phyloP scores from a whole-genome alignment of 2,888 invertebrate genomes.

The Zootermopsis nevadensis region DNA sequence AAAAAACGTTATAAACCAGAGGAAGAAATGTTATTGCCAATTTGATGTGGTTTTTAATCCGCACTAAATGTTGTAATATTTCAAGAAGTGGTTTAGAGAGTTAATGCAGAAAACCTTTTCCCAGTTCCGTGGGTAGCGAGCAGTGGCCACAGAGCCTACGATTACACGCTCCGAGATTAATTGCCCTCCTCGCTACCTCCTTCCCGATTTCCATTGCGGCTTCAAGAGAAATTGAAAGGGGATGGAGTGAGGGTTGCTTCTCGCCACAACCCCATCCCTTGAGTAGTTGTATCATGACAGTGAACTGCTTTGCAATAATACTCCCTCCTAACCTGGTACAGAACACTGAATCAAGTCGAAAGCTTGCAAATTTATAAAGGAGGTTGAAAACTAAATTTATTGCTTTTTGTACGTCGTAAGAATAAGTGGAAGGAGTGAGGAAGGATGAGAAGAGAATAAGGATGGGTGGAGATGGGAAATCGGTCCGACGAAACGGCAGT shows the following conservation, averaged over 20 bases:
- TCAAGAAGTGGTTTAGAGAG: background rate
- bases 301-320: background rate
- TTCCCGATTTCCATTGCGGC: conserved; percentile 4
- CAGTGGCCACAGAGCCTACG: background rate
- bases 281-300: background rate
- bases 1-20: background rate
- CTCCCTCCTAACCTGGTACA: background rate
- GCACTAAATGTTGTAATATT: background rate
- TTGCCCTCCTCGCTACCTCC: background rate
- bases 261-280: background rate
- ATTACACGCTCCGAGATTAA: background rate
- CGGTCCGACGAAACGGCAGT: conserved; percentile 5
- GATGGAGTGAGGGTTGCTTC: background rate
- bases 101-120: background rate
- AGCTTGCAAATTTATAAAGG: background rate
- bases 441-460: conserved; percentile 2
- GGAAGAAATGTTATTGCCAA: background rate
- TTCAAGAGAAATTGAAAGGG: background rate
- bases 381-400: conserved; percentile 1
- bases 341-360: background rate
- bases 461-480: background rate
- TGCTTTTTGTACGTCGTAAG: background rate
- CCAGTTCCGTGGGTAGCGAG: background rate
- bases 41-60: background rate
- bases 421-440: background rate